phyloP scores from a whole-genome alignment of 2,797 vertebrate species.

The Crenichthys baileyi region DNA sequence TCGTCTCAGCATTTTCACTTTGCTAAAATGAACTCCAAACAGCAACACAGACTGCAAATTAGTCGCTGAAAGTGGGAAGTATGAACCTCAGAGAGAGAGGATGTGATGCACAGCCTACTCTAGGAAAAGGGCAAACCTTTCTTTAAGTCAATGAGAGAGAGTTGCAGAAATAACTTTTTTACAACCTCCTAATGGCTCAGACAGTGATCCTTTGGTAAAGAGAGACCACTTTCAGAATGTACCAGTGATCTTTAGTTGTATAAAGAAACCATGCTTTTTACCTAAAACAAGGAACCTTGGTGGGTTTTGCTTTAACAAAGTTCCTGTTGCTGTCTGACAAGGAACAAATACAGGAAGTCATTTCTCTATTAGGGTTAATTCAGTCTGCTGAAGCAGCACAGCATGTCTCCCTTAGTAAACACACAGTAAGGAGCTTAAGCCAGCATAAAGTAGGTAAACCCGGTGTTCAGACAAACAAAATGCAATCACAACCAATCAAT shows the following conservation, averaged over 20 bases:
- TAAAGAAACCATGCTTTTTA: background rate
- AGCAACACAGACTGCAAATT: slow-evolving; percentile 1
- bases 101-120: slow-evolving; percentile 18
- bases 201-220: background rate
- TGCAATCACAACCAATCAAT: background rate
- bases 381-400: slow-evolving; percentile 13
- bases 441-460: slow-evolving; percentile 28
- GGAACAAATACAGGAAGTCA: slow-evolving; percentile 11
- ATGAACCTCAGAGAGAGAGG: slow-evolving; percentile 17
- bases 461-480: slow-evolving; percentile 18
- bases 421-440: slow-evolving; percentile 66
- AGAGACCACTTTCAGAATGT: background rate
- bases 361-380: slow-evolving; percentile 16
- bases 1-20: background rate
- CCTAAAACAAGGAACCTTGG: slow-evolving; percentile 48
- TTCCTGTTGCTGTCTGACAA: slow-evolving; percentile 56
- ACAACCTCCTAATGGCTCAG: background rate
- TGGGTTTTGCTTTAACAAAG: slow-evolving; percentile 22
- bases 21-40: slow-evolving; percentile 8
- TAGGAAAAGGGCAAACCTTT: background rate
- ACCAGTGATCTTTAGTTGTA: background rate
- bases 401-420: slow-evolving; percentile 28
- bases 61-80: slow-evolving; percentile 45
- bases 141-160: background rate
- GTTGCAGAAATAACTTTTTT: background rate